Percentiles rank a stretch among this genome's conserved stretches.
These are phyloP conservation scores for Norana najaformis DNA, from an alignment of 2,888 invertebrate genomes.

Conservation along the genomic window DNA sequence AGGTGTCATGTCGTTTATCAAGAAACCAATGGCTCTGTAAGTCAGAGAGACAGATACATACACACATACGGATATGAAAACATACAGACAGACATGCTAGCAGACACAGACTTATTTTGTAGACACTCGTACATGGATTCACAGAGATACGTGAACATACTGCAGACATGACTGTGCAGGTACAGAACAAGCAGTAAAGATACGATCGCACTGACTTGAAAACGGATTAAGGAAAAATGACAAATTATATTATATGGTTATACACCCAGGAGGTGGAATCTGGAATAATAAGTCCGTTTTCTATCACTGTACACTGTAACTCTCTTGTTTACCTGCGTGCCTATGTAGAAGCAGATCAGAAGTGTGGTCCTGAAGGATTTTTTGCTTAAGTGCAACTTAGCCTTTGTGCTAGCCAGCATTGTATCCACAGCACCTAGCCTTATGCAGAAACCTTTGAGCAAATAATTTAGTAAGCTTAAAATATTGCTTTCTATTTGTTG, in stretches of 20 bases:
- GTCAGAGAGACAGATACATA: neutral
- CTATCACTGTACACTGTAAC: no score
- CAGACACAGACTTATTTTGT: neutral
- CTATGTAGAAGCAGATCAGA: no score
- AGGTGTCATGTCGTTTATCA: constrained; percentile 51
- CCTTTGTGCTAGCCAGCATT: neutral
- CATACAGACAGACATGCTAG: no score
- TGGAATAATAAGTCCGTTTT: no score
- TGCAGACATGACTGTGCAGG: no score
- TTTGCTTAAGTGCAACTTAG: neutral
- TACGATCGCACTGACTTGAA: no score
- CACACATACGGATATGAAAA: neutral
- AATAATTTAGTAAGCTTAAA: neutral
- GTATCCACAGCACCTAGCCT: neutral
- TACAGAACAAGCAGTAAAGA: no score
- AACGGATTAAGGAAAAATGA: no score
- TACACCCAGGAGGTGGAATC: no score
- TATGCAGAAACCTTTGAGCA: neutral
- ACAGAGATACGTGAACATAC: no score
- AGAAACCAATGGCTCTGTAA: constrained; percentile 55
- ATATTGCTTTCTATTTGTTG: neutral
- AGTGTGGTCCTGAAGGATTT: neutral
- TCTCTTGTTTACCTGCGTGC: no score
- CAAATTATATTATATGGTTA: no score
- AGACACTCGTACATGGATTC: neutral